Percentiles rank a stretch among this genome's conserved stretches.
Conservation (phyloP, 2,113 vertebrate genomes). For the Pelvicachromis taeniatus region DNA sequence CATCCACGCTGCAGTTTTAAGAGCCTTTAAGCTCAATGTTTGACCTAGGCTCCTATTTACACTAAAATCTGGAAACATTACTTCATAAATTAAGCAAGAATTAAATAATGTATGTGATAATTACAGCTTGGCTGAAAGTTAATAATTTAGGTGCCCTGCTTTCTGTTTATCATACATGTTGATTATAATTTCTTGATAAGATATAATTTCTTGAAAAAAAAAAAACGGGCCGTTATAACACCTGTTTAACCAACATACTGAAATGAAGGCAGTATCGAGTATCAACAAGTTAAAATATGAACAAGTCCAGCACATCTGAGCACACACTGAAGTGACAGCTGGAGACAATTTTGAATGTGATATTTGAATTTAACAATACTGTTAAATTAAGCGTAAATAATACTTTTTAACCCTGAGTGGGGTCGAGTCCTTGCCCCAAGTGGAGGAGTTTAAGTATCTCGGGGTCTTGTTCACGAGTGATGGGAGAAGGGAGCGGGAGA, state of each 20-base stretch:
- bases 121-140: accelerated
- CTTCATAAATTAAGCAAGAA: not conserved
- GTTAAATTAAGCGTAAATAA: not conserved
- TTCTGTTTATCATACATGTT: not conserved
- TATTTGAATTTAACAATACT: accelerated
- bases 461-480: too few species aligned
- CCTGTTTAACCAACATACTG: not conserved
- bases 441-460: too few species aligned
- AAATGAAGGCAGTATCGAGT: not conserved
- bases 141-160: not conserved
- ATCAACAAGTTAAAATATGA: too few species aligned
- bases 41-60: not conserved
- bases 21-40: not conserved
- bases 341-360: not conserved
- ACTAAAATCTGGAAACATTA: not conserved
- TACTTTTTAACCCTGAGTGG: not conserved
- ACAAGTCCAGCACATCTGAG: not conserved
- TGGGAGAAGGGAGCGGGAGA: too few species aligned
- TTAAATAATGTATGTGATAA: not conserved
- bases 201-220: not conserved
- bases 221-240: accelerated
- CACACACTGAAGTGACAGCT: not conserved
- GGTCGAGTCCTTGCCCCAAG: too few species aligned
- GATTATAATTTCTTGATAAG: not conserved
- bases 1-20: not conserved